Conservation (phyloP, 2,797 vertebrate genomes). For the Phataginus tetradactyla region DNA sequence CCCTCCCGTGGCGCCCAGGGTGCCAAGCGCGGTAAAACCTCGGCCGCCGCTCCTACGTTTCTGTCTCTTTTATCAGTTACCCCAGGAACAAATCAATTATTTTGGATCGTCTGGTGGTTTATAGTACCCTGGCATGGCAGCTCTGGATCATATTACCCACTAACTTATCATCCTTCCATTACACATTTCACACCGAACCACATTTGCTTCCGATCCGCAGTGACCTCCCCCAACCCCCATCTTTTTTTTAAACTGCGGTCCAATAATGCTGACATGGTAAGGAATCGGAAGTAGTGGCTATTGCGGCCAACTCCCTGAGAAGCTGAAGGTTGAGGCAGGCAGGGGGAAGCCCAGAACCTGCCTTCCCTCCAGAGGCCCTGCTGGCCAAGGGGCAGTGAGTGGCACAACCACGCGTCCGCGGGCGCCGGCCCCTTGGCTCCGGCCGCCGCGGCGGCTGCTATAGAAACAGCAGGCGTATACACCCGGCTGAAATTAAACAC, state of each 20-base stretch:
- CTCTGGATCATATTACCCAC: background rate
- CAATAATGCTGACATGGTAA: conserved; percentile 25
- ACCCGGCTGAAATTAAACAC: conserved; percentile 64
- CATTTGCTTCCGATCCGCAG: conserved; percentile 34
- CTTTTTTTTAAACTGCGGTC: background rate
- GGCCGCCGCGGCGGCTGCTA: background rate
- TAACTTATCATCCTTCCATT: background rate
- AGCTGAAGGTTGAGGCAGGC: background rate
- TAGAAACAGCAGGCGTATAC: background rate
- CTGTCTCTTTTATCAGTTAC: conserved; percentile 45
- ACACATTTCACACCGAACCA: background rate
- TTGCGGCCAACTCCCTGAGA: conserved; percentile 52
- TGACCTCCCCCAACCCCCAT: background rate
- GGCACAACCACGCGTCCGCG: background rate
- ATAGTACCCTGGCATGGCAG: background rate
- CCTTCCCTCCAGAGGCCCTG: background rate
- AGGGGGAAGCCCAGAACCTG: background rate
- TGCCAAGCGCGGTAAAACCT: background rate
- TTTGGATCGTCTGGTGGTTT: background rate
- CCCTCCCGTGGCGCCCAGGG: background rate
- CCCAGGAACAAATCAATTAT: conserved; percentile 11
- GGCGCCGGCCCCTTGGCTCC: background rate
- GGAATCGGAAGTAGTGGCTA: conserved; percentile 31
- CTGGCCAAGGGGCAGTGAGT: background rate
- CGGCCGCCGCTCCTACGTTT: background rate